Conservation (phyloP, 2,797 vertebrate species). For the Limosa lapponica region DNA sequence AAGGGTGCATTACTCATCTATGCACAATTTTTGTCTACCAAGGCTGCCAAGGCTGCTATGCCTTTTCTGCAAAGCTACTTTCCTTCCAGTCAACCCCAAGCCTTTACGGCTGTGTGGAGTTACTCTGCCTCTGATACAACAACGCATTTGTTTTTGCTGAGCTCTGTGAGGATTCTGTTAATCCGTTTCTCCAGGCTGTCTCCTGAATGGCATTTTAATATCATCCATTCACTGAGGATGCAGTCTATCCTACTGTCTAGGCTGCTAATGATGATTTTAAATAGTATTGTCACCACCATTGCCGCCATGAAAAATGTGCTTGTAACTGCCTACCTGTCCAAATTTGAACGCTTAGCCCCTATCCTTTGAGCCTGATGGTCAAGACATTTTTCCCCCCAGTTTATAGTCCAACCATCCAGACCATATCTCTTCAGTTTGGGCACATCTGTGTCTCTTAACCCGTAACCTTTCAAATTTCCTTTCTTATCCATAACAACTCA, state of each 20-base stretch:
- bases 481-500: not conserved
- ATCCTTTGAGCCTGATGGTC: not conserved
- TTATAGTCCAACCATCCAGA: not conserved
- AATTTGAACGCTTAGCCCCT: not conserved
- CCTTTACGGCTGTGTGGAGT: not conserved
- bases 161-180: not conserved
- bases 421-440: not conserved
- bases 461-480: not conserved
- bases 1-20: not conserved
- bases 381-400: fast-evolving
- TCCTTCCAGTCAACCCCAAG: not conserved
- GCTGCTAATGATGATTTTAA: not conserved
- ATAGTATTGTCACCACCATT: not conserved
- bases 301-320: not conserved
- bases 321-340: not conserved
- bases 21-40: not conserved
- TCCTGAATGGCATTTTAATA: not conserved
- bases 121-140: not conserved
- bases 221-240: not conserved
- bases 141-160: not conserved
- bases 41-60: not conserved
- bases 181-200: not conserved
- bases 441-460: not conserved
- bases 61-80: not conserved
- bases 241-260: not conserved